Base-by-base conservation (phyloP, 2,888 invertebrate species). In the Crioceris asparagi region DNA sequence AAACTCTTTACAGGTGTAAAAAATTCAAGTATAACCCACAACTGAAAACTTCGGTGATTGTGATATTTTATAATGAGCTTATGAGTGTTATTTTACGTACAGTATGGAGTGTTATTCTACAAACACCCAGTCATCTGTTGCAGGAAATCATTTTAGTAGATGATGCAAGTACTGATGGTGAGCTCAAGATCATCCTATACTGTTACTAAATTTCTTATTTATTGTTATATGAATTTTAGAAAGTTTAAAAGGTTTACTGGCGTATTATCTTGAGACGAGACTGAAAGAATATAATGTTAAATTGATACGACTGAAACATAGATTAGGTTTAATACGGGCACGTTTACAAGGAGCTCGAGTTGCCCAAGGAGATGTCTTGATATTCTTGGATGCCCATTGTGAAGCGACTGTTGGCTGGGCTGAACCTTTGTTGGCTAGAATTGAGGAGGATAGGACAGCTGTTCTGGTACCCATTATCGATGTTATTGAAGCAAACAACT, bases 401-500 rank as follows among this genome's bases (percentile, higher is more conserved):
- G 93, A 93, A 69, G 79, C 75, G 3, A 80, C 79, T 43, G 64
- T 66, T 26, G 75, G 79, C 50, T 92, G 91, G 90, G 71, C 93
- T 43, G 84, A 94, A 57, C 97, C 97, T 0, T 65, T 96, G 35
- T 68, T 96, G 47, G 76, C 84, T 46, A 71, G 93, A 36, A 83
- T 96, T 56, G 81, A 83, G 63, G 79, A 87, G 48, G 76, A 84
- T 19, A 68, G 77, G 0, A 78, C 75, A 17, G 79, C 86, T 7
- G 86, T 94, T 6, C 69, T 92, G 36, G 87, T 92, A 52, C 97
- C 97, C 30, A 87, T 93, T 51, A 97, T 97, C 48, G 97, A 97
- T 67, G 83, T 87, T 38, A 91, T 97, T 51, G 85, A 86, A 60
- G 82, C 84, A 44, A 72, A 75, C 47, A 81, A 74, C 32, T 74